Conservation (phyloP, 2,797 vertebrate species). For the Sebastes vulpes region DNA sequence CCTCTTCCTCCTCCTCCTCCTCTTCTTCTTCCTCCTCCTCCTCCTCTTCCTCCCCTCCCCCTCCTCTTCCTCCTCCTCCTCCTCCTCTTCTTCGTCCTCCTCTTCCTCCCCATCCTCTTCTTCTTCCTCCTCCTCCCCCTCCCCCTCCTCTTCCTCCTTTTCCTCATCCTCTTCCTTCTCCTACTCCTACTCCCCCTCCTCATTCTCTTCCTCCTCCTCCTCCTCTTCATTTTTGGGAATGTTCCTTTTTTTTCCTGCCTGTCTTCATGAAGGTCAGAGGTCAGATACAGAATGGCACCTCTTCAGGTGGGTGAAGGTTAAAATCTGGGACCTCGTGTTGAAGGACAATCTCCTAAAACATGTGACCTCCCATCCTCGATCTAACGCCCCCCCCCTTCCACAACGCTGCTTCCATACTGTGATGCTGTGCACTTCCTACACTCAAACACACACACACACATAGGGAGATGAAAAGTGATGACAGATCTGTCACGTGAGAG, state of each 20-base stretch:
- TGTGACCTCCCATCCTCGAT: neutral
- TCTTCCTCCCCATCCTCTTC: fast-evolving
- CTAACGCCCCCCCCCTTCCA: too few species aligned
- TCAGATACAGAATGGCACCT: neutral
- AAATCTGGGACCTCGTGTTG: neutral
- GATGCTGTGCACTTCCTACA: neutral
- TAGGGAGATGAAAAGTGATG: neutral
- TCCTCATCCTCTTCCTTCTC: too few species aligned
- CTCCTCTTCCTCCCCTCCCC: fast-evolving
- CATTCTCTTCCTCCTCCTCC: too few species aligned
- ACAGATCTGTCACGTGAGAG: constrained; percentile 26
- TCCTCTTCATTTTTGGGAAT: neutral
- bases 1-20: too few species aligned
- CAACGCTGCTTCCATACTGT: neutral
- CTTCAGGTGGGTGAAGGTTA: neutral
- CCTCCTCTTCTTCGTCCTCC: too few species aligned
- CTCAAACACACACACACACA: neutral
- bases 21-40: fast-evolving
- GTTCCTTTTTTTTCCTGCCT: neutral
- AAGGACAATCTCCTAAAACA: constrained; percentile 24
- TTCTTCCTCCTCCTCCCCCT: too few species aligned
- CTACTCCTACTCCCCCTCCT: too few species aligned
- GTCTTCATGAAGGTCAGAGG: neutral
- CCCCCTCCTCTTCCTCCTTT: too few species aligned
- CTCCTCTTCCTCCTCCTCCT: too few species aligned